Conservation (phyloP, 64 coral and sea anemone genomes). For the Actinia equina region DNA sequence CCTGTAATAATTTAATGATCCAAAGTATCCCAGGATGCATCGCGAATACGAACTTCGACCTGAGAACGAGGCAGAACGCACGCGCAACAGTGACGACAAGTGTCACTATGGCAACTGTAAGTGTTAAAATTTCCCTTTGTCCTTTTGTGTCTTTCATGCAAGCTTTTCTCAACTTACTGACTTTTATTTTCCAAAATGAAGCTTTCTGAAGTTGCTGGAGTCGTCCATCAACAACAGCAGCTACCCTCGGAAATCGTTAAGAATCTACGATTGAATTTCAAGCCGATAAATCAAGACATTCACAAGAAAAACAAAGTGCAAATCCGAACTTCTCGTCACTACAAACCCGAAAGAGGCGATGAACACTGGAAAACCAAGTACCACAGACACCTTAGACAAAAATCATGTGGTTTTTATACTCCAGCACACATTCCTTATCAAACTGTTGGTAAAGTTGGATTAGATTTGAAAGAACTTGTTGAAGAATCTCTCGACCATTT, state of each 20-base stretch:
- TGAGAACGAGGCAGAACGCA: not conserved
- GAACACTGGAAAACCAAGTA: slow-evolving; percentile 76
- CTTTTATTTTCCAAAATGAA: slow-evolving; percentile 1
- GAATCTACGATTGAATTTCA: slow-evolving; percentile 53
- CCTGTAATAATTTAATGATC: not conserved
- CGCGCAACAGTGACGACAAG: not conserved
- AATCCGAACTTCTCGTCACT: slow-evolving; percentile 64
- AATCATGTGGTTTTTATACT: slow-evolving; percentile 69
- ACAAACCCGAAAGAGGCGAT: slow-evolving; percentile 55
- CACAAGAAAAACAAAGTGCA: slow-evolving; percentile 65
- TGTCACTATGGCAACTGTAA: slow-evolving; percentile 78
- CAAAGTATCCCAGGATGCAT: not conserved
- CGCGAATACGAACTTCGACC: not conserved
- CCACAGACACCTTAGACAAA: slow-evolving; percentile 58
- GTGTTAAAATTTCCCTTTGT: slow-evolving; percentile 12
- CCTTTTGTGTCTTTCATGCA: not conserved
- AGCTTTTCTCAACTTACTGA: not conserved
- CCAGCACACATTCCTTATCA: slow-evolving; percentile 70
- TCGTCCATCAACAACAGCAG: slow-evolving; percentile 47
- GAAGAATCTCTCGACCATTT: not conserved
- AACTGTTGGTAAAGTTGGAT: slow-evolving; percentile 52
- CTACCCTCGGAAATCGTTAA: slow-evolving; percentile 64
- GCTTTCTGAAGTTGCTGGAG: slow-evolving; percentile 23
- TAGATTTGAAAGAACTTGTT: slow-evolving; percentile 73
- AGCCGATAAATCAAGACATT: not conserved